Evolutionary conservation across 2,888 invertebrate genomes (phyloP), one percentile per base, ranked within the genome.

Genomic region (Carterocephalus palaemon): DNA sequence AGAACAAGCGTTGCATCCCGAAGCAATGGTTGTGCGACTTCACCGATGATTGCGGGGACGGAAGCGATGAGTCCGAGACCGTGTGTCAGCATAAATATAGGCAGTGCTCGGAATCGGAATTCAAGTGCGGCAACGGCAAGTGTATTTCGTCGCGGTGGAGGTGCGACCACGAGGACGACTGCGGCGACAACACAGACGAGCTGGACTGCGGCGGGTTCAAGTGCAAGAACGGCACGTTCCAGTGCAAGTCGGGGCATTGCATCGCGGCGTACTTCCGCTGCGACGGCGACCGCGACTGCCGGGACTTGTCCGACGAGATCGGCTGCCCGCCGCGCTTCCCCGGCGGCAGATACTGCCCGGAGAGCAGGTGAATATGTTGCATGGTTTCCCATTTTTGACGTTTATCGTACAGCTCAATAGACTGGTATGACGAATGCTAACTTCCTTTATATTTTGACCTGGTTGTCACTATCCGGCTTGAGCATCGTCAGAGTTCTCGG

Each of bases 121-220:
- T 96, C 88, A 90, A 90, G 40, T 97, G 97, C 66, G 90, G 86
- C 31, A 96, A 96, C 65, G 94, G 95, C 23, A 95, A 95, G 66
- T 97, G 97, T 67, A 95, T 98, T 37, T 96, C 97, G 0, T 93
- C 93, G 0, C 89, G 97, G 50, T 97, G 97, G 96, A 90, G 95
- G 24, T 98, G 98, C 74, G 98, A 98, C 69, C 95, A 95, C 75
- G 97, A 98, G 72, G 96, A 98, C 69, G 98, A 99, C 70, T 99
- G 98, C 64, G 96, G 97, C 0, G 98, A 99, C 73, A 94, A 94
- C 59, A 93, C 95, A 2, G 99, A 99, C 67, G 97, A 97, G 73
- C 80, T 91, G 47, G 92, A 91, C 39, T 97, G 97, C 64, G 91
- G 91, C 34, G 92, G 92, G 2, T 95, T 93, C 78, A 91, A 92